These are phyloP conservation scores for Lepus oiostolus DNA, from an alignment of 2,797 vertebrate genomes.

Conservation along the genomic window DNA sequence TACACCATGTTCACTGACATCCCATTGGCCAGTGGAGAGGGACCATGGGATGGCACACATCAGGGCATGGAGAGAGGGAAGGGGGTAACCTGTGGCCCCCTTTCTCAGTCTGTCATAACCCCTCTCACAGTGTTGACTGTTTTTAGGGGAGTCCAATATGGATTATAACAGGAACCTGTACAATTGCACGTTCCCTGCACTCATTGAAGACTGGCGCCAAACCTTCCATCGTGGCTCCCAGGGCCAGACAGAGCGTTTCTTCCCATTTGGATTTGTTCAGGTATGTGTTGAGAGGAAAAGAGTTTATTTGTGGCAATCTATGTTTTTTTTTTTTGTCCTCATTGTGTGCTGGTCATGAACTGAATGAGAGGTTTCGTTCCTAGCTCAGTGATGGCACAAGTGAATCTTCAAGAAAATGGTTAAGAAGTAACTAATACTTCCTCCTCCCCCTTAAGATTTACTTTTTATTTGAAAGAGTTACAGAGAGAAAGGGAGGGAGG, in stretches of 20 bases:
- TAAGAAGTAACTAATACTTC: not conserved
- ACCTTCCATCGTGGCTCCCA: conserved; percentile 91
- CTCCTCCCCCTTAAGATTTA: too few species aligned
- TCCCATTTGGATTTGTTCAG: conserved; percentile 98
- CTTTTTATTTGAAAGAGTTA: too few species aligned
- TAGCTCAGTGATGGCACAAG: not conserved
- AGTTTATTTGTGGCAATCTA: not conserved
- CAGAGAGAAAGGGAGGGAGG: too few species aligned
- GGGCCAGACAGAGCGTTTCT: conserved; percentile 90
- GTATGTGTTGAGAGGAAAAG: conserved; percentile 82
- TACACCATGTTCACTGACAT: not conserved
- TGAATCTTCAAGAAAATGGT: not conserved
- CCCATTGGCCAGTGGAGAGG: not conserved
- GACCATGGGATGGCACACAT: not conserved
- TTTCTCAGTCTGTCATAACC: not conserved
- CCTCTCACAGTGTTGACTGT: not conserved
- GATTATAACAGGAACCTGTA: conserved; percentile 90
- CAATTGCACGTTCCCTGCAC: conserved; percentile 94
- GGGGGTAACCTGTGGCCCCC: not conserved
- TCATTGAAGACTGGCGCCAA: conserved; percentile 95
- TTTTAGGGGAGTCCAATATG: conserved; percentile 92
- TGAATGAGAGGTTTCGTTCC: not conserved
- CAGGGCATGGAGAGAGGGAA: not conserved
- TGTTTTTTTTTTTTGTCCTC: not conserved
- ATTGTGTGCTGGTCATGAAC: not conserved